A percentile compares a stretch with the other conserved stretches of the same genome.
phyloP scores from a whole-genome alignment of 2,797 vertebrate genomes.

The Schizopygopsis malacanthus region DNA sequence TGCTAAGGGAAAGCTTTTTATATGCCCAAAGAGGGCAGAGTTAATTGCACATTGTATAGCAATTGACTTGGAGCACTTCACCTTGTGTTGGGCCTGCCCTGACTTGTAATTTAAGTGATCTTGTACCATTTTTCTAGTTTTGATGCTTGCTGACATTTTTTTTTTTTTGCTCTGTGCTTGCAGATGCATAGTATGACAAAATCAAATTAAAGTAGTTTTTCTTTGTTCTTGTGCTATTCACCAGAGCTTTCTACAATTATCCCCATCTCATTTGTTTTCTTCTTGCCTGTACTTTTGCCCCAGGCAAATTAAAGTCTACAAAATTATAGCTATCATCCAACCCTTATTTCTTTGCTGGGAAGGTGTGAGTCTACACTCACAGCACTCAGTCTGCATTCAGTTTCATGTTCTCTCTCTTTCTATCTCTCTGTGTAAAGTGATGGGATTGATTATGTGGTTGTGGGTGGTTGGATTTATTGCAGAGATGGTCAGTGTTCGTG shows the following conservation, averaged over 20 bases:
- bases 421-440: slow-evolving; percentile 31
- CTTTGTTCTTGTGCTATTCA: neutral
- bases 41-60: neutral
- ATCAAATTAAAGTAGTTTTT: neutral
- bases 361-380: slow-evolving; percentile 15
- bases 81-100: neutral
- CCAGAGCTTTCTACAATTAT: slow-evolving; percentile 5
- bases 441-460: slow-evolving; percentile 60
- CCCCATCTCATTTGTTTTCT: neutral
- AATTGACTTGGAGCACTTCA: neutral
- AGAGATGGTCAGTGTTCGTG: slow-evolving; percentile 38
- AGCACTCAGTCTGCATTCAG: neutral
- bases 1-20: neutral
- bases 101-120: neutral
- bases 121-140: neutral
- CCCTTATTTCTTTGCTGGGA: slow-evolving; percentile 36
- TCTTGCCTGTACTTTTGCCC: slow-evolving; percentile 14
- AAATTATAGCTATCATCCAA: slow-evolving; percentile 45
- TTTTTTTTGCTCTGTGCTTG: neutral
- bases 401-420: neutral
- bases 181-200: neutral
- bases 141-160: neutral
- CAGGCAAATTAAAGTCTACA: slow-evolving; percentile 57
- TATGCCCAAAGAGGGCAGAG: neutral
- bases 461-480: slow-evolving; percentile 59